These are phyloP conservation scores for Phortica magna DNA, from an alignment of 2,888 invertebrate species.

Conservation along the genomic window DNA sequence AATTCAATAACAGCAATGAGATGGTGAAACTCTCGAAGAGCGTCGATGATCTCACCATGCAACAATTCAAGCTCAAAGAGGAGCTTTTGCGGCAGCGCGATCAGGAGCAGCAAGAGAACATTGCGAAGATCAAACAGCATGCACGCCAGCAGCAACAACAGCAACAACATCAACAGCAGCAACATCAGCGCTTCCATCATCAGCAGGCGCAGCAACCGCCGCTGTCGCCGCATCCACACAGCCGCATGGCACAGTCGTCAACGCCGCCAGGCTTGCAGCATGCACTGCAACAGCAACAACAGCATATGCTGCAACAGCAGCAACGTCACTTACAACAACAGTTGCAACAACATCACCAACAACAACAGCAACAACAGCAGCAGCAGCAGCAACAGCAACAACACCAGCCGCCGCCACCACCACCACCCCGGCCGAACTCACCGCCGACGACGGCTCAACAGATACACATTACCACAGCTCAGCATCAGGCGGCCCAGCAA, in stretches of 20 bases:
- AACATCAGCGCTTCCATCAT: conserved; percentile 50
- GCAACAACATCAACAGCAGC: conserved; percentile 62
- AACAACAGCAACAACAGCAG: conserved; percentile 58
- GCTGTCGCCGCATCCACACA: conserved; percentile 65
- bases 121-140: conserved; percentile 74
- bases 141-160: conserved; percentile 65
- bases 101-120: conserved; percentile 73
- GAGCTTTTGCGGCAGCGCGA: conserved; percentile 73
- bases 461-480: conserved; percentile 71
- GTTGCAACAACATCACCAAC: conserved; percentile 57
- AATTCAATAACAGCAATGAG: conserved; percentile 69
- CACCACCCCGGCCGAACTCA: conserved; percentile 65
- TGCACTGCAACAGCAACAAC: conserved; percentile 68
- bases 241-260: conserved; percentile 58
- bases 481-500: conserved; percentile 73
- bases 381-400: conserved; percentile 62
- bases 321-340: conserved; percentile 54
- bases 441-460: conserved; percentile 73
- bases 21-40: conserved; percentile 73
- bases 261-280: conserved; percentile 64
- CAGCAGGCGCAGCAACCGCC: conserved; percentile 58
- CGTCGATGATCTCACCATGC: conserved; percentile 73
- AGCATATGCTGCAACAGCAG: conserved; percentile 60
- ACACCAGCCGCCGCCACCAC: conserved; percentile 59
- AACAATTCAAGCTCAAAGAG: conserved; percentile 71